phyloP scores from a whole-genome alignment of 2,797 vertebrate species.

The Corythornis leucogaster region DNA sequence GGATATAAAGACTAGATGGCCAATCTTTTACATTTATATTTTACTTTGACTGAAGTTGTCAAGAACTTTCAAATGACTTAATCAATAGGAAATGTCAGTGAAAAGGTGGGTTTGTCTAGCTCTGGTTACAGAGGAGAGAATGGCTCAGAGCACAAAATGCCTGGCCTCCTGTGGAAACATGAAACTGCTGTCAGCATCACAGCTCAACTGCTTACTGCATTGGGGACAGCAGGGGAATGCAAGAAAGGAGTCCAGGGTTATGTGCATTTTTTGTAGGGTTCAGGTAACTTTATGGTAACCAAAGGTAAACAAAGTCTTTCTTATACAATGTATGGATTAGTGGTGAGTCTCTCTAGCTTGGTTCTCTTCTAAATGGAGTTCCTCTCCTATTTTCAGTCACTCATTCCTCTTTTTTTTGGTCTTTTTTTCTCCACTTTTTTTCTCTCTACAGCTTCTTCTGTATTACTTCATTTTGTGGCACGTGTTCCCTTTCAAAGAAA shows the following conservation, averaged over 20 bases:
- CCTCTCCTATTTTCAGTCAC: not conserved
- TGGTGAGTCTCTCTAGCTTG: not conserved
- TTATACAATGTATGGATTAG: not conserved
- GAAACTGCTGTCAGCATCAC: accelerated
- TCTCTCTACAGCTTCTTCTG: not conserved
- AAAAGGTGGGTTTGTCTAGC: not conserved
- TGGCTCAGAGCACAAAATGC: not conserved
- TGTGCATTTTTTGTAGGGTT: not conserved
- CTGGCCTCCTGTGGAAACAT: not conserved
- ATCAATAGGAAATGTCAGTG: not conserved
- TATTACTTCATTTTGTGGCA: not conserved
- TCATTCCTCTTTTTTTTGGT: not conserved
- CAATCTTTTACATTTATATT: not conserved
- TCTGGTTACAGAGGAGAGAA: not conserved
- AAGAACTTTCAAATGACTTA: not conserved
- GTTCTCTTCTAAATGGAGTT: not conserved
- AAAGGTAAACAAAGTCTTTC: not conserved
- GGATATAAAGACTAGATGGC: not conserved
- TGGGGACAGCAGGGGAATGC: not conserved
- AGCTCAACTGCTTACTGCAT: not conserved
- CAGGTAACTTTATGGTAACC: not conserved
- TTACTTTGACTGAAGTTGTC: not conserved
- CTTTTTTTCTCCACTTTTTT: not conserved
- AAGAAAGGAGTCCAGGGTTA: not conserved
- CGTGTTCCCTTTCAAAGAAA: not conserved